These are phyloP conservation scores for Coleophora flavipennella DNA, from an alignment of 2,888 invertebrate genomes.

Conservation along the genomic window DNA sequence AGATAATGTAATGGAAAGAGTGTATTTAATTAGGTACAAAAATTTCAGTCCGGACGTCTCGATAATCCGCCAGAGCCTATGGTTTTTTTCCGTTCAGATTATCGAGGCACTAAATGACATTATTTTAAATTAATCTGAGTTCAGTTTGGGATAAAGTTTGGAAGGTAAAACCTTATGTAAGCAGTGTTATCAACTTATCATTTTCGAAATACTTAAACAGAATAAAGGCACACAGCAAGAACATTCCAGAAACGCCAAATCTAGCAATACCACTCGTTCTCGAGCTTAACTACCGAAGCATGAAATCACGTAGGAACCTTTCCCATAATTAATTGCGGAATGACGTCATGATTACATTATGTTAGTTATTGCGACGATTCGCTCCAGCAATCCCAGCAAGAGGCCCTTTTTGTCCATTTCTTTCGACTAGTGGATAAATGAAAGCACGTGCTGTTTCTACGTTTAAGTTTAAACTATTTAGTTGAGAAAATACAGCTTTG, in stretches of 20 bases:
- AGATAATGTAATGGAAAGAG: no score
- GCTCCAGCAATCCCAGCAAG: slow-evolving; percentile 31
- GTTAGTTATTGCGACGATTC: slow-evolving; percentile 25
- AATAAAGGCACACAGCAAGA: slow-evolving; percentile 4
- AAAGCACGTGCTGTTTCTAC: slow-evolving; percentile 5
- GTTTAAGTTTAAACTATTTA: not conserved
- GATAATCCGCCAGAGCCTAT: no score
- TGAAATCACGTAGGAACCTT: slow-evolving; percentile 36
- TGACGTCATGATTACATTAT: slow-evolving; percentile 36
- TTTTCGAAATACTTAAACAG: no score
- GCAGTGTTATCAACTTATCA: no score
- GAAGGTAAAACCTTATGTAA: no score
- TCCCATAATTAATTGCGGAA: slow-evolving; percentile 30
- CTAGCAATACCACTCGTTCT: not conserved
- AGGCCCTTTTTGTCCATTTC: slow-evolving; percentile 23
- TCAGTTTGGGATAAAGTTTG: no score
- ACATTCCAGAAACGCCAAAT: slow-evolving; percentile 5
- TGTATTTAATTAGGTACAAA: no score
- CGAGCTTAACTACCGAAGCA: slow-evolving; percentile 16
- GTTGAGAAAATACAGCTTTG: no score
- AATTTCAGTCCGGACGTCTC: no score
- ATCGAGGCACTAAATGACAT: no score
- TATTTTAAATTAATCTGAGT: no score
- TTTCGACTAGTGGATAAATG: slow-evolving; percentile 1
- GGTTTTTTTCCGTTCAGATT: no score